A percentile compares a stretch with the other conserved stretches of the same genome.
Conservation (phyloP, 2,113 vertebrate species). For the Semicossyphus pulcher region DNA sequence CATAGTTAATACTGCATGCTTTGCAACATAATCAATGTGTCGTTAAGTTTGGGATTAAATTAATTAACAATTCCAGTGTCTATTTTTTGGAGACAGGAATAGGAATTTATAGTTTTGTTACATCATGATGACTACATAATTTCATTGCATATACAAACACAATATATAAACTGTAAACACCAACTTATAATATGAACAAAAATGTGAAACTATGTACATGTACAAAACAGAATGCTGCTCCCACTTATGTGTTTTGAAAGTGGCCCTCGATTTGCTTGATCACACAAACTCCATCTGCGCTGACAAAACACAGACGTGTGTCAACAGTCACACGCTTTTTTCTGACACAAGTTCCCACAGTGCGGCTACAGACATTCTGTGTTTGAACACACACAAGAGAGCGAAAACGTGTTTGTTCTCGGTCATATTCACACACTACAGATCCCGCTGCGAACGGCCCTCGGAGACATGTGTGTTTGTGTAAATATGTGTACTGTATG, state of each 20-base stretch:
- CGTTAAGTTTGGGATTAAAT: no score
- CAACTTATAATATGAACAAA: no score
- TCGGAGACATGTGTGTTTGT: conserved; percentile 23
- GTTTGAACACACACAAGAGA: conserved; percentile 22
- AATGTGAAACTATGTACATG: neutral
- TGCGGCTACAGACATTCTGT: conserved; percentile 2
- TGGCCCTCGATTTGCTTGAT: neutral
- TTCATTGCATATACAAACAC: no score
- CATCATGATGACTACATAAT: no score
- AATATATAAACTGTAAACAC: no score
- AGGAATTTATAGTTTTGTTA: no score
- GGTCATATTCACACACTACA: conserved; percentile 18
- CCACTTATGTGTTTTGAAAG: neutral
- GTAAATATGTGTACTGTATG: conserved; percentile 45
- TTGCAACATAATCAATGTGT: no score
- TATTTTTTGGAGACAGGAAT: no score
- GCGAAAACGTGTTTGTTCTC: conserved; percentile 28
- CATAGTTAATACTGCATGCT: no score
- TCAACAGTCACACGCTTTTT: conserved; percentile 16
- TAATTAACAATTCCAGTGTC: no score
- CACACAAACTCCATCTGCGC: neutral
- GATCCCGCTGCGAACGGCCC: neutral
- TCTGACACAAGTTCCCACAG: conserved; percentile 35
- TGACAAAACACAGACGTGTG: conserved; percentile 9
- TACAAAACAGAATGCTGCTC: neutral